Base-by-base conservation (phyloP, 2,113 vertebrate species). In the Pionites leucogaster region DNA sequence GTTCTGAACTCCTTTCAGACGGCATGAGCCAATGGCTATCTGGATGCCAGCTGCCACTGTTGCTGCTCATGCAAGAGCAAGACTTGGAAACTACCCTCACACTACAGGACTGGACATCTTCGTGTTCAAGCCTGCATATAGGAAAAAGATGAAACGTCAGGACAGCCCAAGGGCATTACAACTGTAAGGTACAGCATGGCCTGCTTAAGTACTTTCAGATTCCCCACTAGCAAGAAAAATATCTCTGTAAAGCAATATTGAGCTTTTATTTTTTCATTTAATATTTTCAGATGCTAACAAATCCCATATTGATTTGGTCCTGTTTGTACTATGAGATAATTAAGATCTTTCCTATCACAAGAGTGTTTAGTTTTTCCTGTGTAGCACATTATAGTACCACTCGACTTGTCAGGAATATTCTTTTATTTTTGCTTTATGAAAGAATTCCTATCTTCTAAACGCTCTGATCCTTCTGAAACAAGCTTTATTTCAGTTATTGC, bases 281-380 rank as follows among this genome's bases (percentile, higher is more conserved):
- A 11, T 83, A 68, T 86, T 92, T 94, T 92, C 64, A 86, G 64
- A 93, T 78, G 28, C 31, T 62, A 83, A 53, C 35, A 92, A 90
- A 94, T 63, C 60, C 76, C 83, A 19, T 33, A 59, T 49, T 68
- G 41, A 29, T 81, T 70, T 92, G 19, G 19, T 81, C 28, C 37
- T 77, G 25, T 42, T 79, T 95, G 83, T 78, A 75, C 85, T 64
- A 86, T 6, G 55, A 83, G 64, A 29, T 60, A 76, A 94, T 95
- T 84, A 93, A 84, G 53, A 92, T 92, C 82, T 96, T 92, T 80
- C 33, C 55, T 69, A 39, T 93, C 80, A 37, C n/a, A 55, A 55
- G 41, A 90, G 15, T 29, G 23, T 37, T 86, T 53, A 46, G 50
- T 47, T 92, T 92, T 93, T 41, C 60, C 60, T 90, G 23, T 59